Base-by-base conservation (phyloP, 2,113 vertebrate species). In the Sula dactylatra region DNA sequence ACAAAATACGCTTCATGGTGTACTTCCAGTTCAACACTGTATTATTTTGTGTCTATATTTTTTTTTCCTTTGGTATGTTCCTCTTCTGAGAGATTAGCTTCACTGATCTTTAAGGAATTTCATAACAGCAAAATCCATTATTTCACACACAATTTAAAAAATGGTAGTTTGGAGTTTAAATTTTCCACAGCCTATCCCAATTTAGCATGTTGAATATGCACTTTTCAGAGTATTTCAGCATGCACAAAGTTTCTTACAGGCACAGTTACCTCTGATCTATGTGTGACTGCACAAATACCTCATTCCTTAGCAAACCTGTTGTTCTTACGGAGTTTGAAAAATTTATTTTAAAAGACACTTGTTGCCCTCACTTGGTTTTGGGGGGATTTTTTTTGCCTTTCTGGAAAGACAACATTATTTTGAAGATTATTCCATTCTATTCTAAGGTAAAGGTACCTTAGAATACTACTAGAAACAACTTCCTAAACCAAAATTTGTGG, bases 41-140 rank as follows among this genome's bases (percentile, higher is more conserved):
- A 31, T 74, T 95, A 86, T 59, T 74, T 65, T 91, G 56, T 74
- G n/a, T 74, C 66, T 4, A 12, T 49, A 17, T 50, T 85, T 61
- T 26, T 83, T 88, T 54, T 93, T 64, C 87, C 10, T 58, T 82
- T 34, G 6, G 38, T 82, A 32, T 72, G 70, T 80, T 83, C n/a
- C 79, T 90, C 29, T 90, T 85, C 47, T 79, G 71, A 95, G 69
- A 97, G 34, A 90, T 77, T 85, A 58, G 15, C 72, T 93, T 94
- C 49, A 61, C 52, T 72, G 84, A 71, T 55, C 50, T 91, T 82
- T 69, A 77, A 77, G 32, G 40, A 85, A 73, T 69, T 89, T 82
- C 52, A 9, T 59, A 77, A 86, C 24, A 77, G 26, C 11, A 94
- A 93, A 92, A 92, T 87, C n/a, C 55, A 66, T 86, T 90, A 36